These are phyloP conservation scores for Pangasianodon gigas DNA, from an alignment of 2,113 vertebrate genomes.

Conservation along the genomic window DNA sequence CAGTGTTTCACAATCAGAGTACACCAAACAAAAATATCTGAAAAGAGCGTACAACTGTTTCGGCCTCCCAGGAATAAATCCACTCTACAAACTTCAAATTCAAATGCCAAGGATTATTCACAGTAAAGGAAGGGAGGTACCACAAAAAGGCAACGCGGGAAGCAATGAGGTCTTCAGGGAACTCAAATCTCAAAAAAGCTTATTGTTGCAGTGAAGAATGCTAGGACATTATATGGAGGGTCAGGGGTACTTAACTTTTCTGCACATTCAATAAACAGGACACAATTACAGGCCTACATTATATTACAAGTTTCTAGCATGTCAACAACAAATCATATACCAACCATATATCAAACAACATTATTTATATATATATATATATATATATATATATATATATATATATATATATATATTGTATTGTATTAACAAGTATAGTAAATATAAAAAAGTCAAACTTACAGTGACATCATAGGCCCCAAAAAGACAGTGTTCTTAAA, in stretches of 20 bases:
- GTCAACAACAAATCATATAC: too few species aligned
- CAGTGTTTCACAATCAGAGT: neutral
- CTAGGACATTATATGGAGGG: conserved; percentile 15
- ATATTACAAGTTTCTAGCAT: too few species aligned
- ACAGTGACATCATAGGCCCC: conserved; percentile 16
- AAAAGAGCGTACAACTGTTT: neutral
- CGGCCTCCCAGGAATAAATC: neutral
- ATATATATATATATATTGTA: too few species aligned
- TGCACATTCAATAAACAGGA: conserved; percentile 22
- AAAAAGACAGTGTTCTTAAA: neutral
- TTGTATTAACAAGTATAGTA: neutral
- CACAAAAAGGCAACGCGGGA: neutral
- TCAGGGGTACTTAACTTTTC: conserved; percentile 41
- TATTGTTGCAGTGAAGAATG: conserved; percentile 45
- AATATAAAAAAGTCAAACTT: conserved; percentile 36
- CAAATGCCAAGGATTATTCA: neutral
- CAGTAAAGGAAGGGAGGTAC: conserved; percentile 19
- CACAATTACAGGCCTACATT: neutral
- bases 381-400: too few species aligned
- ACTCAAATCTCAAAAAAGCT: conserved; percentile 17
- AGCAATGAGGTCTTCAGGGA: neutral
- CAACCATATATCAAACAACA: too few species aligned
- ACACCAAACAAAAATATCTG: neutral
- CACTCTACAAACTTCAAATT: neutral
- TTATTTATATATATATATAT: too few species aligned